Conservation (phyloP, 2,888 invertebrate genomes). For the Chirona hameri region DNA sequence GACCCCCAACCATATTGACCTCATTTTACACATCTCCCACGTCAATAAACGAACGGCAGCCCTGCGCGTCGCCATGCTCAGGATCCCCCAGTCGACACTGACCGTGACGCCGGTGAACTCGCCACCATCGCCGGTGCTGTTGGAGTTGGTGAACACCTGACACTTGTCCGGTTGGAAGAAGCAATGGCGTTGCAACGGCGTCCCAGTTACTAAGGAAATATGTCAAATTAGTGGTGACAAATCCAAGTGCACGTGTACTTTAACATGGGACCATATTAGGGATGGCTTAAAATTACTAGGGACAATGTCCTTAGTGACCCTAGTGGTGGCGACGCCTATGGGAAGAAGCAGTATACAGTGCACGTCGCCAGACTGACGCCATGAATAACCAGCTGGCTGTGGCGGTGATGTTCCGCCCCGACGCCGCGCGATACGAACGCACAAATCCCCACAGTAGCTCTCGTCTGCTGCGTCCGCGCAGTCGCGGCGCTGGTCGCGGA, state of each 20-base stretch:
- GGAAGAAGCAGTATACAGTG: neutral
- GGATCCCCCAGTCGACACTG: too few species aligned
- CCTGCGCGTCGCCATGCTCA: too few species aligned
- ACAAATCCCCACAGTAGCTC: neutral
- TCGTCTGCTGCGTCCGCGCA: neutral
- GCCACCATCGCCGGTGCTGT: neutral
- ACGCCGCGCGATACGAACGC: neutral
- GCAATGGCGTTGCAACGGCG: neutral
- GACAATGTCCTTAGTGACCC: too few species aligned
- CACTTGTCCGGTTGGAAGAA: neutral
- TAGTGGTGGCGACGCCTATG: too few species aligned
- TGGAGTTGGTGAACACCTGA: neutral
- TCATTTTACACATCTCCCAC: too few species aligned
- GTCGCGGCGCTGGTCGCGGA: neutral
- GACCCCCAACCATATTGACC: too few species aligned
- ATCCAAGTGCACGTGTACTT: too few species aligned
- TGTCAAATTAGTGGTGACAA: too few species aligned
- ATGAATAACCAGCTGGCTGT: neutral
- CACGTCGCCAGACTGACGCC: neutral
- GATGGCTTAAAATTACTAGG: too few species aligned
- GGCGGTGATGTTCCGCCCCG: neutral
- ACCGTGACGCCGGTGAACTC: neutral
- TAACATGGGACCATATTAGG: too few species aligned
- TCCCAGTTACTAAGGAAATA: too few species aligned
- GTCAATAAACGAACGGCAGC: too few species aligned